Conservation (phyloP, 2,888 invertebrate genomes). For the Rhorus exstirpatorius region DNA sequence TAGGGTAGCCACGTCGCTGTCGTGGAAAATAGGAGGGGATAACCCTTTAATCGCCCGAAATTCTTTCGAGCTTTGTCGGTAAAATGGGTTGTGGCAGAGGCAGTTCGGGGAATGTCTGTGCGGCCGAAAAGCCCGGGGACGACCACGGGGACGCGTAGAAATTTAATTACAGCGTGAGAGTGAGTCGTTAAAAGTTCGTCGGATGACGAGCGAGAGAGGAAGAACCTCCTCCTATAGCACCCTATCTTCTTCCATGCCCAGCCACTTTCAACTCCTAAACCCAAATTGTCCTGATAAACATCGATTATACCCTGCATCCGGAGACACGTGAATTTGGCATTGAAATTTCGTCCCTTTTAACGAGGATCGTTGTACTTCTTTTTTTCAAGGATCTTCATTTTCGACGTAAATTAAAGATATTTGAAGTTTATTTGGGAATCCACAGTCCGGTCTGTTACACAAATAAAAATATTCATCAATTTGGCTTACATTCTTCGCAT, state of each 20-base stretch:
- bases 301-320: slow-evolving; percentile 22
- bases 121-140: slow-evolving; percentile 40
- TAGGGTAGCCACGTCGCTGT: slow-evolving; percentile 41
- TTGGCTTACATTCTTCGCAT: no score
- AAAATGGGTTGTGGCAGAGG: slow-evolving; percentile 53
- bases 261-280: no score
- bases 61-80: slow-evolving; percentile 72
- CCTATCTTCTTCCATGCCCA: not conserved
- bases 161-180: slow-evolving; percentile 78
- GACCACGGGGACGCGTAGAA: slow-evolving; percentile 70
- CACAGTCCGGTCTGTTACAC: no score
- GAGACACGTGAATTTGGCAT: not conserved
- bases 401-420: no score
- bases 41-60: slow-evolving; percentile 78
- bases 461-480: no score
- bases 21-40: slow-evolving; percentile 59
- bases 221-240: not conserved
- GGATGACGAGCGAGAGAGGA: slow-evolving; percentile 39
- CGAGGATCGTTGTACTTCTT: slow-evolving; percentile 15
- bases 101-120: slow-evolving; percentile 37
- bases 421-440: no score
- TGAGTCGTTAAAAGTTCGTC: slow-evolving; percentile 71
- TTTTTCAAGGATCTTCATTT: not conserved
- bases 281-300: slow-evolving; percentile 31
- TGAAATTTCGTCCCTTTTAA: not conserved